Evolutionary conservation across 1,140 invertebrate species (phyloP), one percentile per base, ranked within the genome.

Genomic region (Drosophila insularis): DNA sequence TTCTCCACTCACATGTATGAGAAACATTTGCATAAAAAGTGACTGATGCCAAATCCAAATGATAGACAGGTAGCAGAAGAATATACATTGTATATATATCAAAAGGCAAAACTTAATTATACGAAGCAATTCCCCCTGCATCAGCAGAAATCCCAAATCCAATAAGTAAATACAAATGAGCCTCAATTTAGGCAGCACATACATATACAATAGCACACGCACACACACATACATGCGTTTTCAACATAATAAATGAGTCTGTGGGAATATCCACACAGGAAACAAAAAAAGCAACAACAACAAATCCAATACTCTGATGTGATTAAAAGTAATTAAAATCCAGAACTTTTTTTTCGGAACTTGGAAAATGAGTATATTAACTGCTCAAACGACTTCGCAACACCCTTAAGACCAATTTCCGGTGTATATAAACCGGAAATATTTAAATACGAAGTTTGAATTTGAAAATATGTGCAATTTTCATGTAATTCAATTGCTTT

Each of bases 101-200:
- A 76, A 73, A 68, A 67, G 74, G 43, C 78, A 78, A 54, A 78
- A 85, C 71, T 80, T 85, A 85, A 85, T 87, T 85, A 87, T 87
- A 43, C 66, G 19, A 43, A 58, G 54, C 55, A 68, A 63, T 87
- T 80, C 76, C 84, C 69, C 55, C 84, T 63, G 66, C 80, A 87
- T 84, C 76, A 89, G 84, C 84, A 40, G 68, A 89, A 80, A 80
- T 87, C 80, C 84, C 84, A 86, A 87, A 86, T 86, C 82, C 84
- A 89, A 87, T 87, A 89, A 89, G 81, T 84, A 78, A 84, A 74
- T 80, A 64, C 76, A 75, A 70, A 68, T 56, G 53, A 46, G 56
- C n/a, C 43, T 11, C 53, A 31, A 55, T 31, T 55, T 23, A 35
- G 55, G 31, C 6, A 39, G 13, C 66, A 67, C 40, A 55, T 19